Evolutionary conservation across 2,797 vertebrate species (phyloP).

Genomic region (Anas capensis): DNA sequence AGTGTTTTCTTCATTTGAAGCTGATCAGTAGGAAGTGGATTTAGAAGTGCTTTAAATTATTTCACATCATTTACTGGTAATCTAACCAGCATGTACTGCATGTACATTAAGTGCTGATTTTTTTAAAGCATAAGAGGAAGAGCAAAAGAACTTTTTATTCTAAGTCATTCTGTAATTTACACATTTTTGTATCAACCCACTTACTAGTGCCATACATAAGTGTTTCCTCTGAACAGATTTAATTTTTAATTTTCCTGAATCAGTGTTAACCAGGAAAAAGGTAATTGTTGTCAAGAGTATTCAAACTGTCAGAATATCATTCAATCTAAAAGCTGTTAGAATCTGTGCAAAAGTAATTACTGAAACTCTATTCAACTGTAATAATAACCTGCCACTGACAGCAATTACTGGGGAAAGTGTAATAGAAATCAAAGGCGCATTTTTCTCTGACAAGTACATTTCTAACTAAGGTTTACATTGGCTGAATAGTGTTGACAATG

Average conservation of each 20-base stretch:
- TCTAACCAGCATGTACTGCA: slow-evolving; percentile 55
- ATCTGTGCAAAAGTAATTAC: slow-evolving; percentile 88
- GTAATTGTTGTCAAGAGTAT: slow-evolving; percentile 86
- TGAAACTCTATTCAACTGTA: slow-evolving; percentile 88
- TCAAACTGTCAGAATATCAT: slow-evolving; percentile 88
- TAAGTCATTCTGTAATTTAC: slow-evolving; percentile 78
- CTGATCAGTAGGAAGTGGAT: slow-evolving; percentile 68
- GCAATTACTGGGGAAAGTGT: slow-evolving; percentile 86
- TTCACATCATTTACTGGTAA: slow-evolving; percentile 68
- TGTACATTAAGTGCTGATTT: slow-evolving; percentile 64
- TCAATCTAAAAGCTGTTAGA: slow-evolving; percentile 86
- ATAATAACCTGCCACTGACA: slow-evolving; percentile 90
- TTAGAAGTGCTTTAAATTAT: slow-evolving; percentile 65
- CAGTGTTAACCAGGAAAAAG: slow-evolving; percentile 85
- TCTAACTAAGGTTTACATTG: slow-evolving; percentile 84
- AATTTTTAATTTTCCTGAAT: slow-evolving; percentile 86
- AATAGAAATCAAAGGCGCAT: slow-evolving; percentile 86
- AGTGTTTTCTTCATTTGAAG: slow-evolving; percentile 52
- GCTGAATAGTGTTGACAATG: slow-evolving; percentile 85
- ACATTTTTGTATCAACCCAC: slow-evolving; percentile 76
- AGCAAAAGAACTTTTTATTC: slow-evolving; percentile 73
- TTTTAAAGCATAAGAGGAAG: slow-evolving; percentile 63
- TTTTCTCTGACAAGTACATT: slow-evolving; percentile 87
- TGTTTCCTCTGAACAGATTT: slow-evolving; percentile 82
- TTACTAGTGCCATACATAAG: slow-evolving; percentile 79